phyloP scores from a whole-genome alignment of 2,888 invertebrate species.

The Leptarthrus brevirostris region DNA sequence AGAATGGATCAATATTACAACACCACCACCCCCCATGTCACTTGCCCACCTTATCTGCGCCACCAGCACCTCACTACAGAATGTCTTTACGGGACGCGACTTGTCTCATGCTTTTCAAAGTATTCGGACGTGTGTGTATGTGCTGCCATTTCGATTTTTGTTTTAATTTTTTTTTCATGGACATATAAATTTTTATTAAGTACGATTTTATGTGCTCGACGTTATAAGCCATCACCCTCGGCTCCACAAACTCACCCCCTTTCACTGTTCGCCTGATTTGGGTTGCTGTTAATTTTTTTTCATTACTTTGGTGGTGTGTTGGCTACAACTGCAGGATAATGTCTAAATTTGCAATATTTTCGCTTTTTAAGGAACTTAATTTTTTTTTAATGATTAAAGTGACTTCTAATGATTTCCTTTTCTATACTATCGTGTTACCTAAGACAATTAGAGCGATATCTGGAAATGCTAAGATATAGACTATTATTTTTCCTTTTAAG shows the following conservation, averaged over 20 bases:
- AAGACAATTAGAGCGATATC: too few species aligned
- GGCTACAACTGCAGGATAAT: slow-evolving; percentile 6
- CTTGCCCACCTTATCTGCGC: slow-evolving; percentile 41
- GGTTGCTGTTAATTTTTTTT: slow-evolving; percentile 21
- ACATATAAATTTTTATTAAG: slow-evolving; percentile 50
- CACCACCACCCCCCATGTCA: slow-evolving; percentile 6
- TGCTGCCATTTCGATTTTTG: slow-evolving; percentile 35
- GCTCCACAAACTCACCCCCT: not conserved
- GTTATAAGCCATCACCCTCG: slow-evolving; percentile 32
- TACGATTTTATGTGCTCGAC: slow-evolving; percentile 43
- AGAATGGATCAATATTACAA: slow-evolving; percentile 49
- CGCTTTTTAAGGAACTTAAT: too few species aligned
- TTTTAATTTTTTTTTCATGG: slow-evolving; percentile 45
- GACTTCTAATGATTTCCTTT: too few species aligned
- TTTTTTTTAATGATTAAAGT: too few species aligned
- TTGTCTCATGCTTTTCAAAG: slow-evolving; percentile 46
- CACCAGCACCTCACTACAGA: not conserved
- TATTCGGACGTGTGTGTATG: not conserved
- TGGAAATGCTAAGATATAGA: too few species aligned
- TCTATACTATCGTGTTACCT: too few species aligned
- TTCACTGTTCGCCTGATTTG: not conserved
- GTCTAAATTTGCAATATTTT: slow-evolving; percentile 22
- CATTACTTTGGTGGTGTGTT: not conserved
- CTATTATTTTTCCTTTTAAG: too few species aligned
- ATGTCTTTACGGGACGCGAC: slow-evolving; percentile 37